Evolutionary conservation across 1,140 invertebrate species (phyloP), one percentile per base, ranked within the genome.

Genomic region (Brachionus asplanchnoidis): DNA sequence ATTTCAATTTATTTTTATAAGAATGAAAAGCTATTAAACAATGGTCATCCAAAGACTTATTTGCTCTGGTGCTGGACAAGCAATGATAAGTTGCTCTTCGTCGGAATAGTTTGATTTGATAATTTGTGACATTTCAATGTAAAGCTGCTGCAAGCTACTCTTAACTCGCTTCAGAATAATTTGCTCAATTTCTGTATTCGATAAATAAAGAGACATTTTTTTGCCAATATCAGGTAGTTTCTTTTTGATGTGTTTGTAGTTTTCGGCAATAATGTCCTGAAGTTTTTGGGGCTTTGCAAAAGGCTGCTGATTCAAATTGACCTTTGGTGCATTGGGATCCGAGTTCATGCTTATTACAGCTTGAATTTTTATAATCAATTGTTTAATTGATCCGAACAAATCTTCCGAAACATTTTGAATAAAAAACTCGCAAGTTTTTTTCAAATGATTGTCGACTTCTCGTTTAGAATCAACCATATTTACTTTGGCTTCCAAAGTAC

Each of bases 401-500:
- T 77, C 40, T 46, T 93, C 92, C 0, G 95, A 94, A 0, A 93
- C 92, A 88, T 95, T 92, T 66, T 93, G 92, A 65, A 99, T 98
- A 86, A 97, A 95, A 44, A 91, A 91, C 88, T 98, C 96, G 90
- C 97, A 99, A n/a, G 94, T 93, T 12, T 90, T 91, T 90, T 98
- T 98, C 75, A 99, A 89, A 87, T 95, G 94, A 26, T 93, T 92
- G 87, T 98, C 96, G 1, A 98, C 95, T 87, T 97, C 95, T 89
- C 96, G 95, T 85, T 96, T 93, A 0, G 96, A 98, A 88, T 98
- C 96, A 7, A 97, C 91, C 79, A 96, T 91, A 87, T 96, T 94
- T 88, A 98, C 96, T 86, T 92, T 94, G 46, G 98, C 95, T 89
- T 95, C 93, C 0, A 96, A 95, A 8, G 96, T 95, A 12, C 89